Base-by-base conservation (phyloP, 2,888 invertebrate species). In the Eugnorisma glareosa region DNA sequence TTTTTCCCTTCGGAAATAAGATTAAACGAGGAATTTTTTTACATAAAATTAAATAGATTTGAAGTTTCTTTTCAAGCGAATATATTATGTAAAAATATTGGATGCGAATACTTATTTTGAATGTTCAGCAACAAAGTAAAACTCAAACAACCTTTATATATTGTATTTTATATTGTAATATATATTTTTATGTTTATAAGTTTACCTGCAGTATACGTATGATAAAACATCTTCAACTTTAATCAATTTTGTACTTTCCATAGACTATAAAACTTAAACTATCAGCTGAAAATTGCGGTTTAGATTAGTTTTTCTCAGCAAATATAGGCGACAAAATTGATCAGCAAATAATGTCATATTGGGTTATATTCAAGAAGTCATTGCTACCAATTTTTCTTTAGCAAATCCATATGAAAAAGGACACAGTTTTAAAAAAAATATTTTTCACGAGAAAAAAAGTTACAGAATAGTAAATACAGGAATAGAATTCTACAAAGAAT, bases 401-500 rank as follows among this genome's bases (percentile, higher is more conserved):
- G 35, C 64, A n/a, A n/a, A n/a, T n/a, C n/a, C n/a, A n/a, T n/a
- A n/a, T n/a, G n/a, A n/a, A n/a, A n/a, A n/a, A n/a, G n/a, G n/a
- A n/a, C n/a, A n/a, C 24, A 40, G 10, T 75, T 6, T 28, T n/a
- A n/a, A 8, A 15, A 67, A 67, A 61, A 70, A 54, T 15, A n/a
- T 28, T 28, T 18, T 0, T 24, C 35, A 0, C 3, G 43, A 15
- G 37, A 64, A 67, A 85, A 74, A 77, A 75, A 72, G 37, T 72
- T 72, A 59, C 72, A 85, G 85, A 83, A 83, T 85, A 57, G 28
- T 61, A 21, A 21, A 51, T 51, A 69, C 72, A 40, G 74, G 69
- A 85, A 76, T 72, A 83, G 82, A 80, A 78, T 81, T 83, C 72
- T 35, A 78, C 79, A 86, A 79, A 84, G 78, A 84, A 85, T 82